Evolutionary conservation across 2,888 invertebrate species (phyloP), one percentile per base, ranked within the genome.

Genomic region (Hipparchia semele): DNA sequence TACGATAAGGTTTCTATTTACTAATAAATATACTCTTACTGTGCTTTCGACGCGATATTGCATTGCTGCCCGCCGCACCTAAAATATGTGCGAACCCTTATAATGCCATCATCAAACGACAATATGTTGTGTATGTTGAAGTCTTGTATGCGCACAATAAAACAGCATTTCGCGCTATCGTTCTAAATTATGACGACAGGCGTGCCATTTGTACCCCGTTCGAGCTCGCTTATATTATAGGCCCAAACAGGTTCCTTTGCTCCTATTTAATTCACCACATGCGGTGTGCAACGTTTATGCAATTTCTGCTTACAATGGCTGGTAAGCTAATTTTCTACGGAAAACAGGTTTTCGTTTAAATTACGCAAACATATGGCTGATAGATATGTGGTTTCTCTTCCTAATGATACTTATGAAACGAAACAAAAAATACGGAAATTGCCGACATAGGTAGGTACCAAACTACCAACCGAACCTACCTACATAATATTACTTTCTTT

Each of bases 211-310:
- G 87, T 87, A 85, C 85, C 85, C 87, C 85, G 86, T 83, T 87
- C 83, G 83, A 85, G 83, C 83, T 83, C 83, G 85, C 84, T 84
- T 86, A 85, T 86, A 82, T 86, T 88, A 88, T 87, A 87, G 85
- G 81, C 81, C 76, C 76, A 83, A 90, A 92, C 90, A 91, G 90
- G 90, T 91, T 92, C 86, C 86, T 86, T 87, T 89, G 85, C 89
- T 89, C 87, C 90, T 90, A 91, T 91, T 91, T 89, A 88, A 89
- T 89, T 89, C 86, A 84, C 86, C 86, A 88, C 88, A 90, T 89
- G 89, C 85, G 83, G 87, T 87, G 83, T 88, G 84, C 87, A 88
- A 86, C 83, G 80, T 88, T 90, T 91, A 91, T 88, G 90, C 88
- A 91, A 92, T 90, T 91, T 87, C 80, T 86, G 80, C 87, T 86